phyloP scores from a whole-genome alignment of 2,888 invertebrate genomes.

The Erebia epiphron region DNA sequence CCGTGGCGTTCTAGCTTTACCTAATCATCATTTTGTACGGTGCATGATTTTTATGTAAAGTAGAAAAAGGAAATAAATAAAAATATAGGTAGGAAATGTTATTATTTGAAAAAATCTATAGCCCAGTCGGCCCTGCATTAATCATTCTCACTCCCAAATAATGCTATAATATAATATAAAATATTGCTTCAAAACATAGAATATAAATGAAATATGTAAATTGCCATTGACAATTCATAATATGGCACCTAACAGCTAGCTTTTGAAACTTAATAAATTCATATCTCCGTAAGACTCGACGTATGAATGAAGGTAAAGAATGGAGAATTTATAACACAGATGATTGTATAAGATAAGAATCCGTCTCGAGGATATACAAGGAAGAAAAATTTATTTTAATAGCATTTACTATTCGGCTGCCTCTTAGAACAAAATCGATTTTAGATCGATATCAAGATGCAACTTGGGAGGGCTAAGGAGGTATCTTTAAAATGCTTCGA shows the following conservation, averaged over 20 bases:
- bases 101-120: not conserved
- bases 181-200: not conserved
- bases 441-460: slow-evolving; percentile 33
- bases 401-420: slow-evolving; percentile 23
- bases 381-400: slow-evolving; percentile 26
- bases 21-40: too few species aligned
- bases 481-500: slow-evolving; percentile 30
- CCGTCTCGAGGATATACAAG: slow-evolving; percentile 6
- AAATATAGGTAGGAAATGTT: too few species aligned
- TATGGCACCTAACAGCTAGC: not conserved
- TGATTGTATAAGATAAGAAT: slow-evolving; percentile 23
- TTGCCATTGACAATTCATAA: not conserved
- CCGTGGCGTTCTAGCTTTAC: too few species aligned
- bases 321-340: slow-evolving; percentile 17
- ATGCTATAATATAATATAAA: not conserved
- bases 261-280: slow-evolving; percentile 19
- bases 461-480: slow-evolving; percentile 37
- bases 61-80: too few species aligned
- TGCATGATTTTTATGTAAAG: too few species aligned
- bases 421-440: slow-evolving; percentile 32
- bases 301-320: slow-evolving; percentile 19
- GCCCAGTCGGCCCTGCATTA: not conserved
- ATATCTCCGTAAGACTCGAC: slow-evolving; percentile 3
- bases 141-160: not conserved
- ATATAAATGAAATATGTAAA: not conserved